Evolutionary conservation across 2,113 vertebrate species (phyloP).

Genomic region (Recurvirostra avosetta): DNA sequence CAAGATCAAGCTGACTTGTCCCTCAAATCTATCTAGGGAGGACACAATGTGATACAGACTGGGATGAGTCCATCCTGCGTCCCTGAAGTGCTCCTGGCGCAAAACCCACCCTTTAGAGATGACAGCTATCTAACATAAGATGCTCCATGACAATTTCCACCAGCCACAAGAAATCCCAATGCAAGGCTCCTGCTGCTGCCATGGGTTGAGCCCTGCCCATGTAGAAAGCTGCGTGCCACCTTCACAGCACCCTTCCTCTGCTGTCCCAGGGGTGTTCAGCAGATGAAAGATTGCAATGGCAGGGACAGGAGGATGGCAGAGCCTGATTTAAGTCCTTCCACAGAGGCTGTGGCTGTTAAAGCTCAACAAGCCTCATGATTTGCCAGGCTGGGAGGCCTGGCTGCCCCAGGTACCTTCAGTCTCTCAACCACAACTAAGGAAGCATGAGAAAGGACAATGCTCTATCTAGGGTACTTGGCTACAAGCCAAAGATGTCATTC

Average conservation of each 20-base stretch:
- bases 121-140: background rate
- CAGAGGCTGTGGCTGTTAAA: background rate
- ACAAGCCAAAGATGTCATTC: background rate
- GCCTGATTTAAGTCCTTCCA: background rate
- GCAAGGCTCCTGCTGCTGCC: background rate
- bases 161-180: background rate
- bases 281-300: background rate
- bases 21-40: background rate
- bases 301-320: background rate
- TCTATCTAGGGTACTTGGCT: background rate
- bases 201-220: background rate
- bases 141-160: background rate
- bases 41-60: background rate
- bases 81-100: background rate
- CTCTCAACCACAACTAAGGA: background rate
- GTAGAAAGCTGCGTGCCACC: background rate
- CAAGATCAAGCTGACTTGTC: background rate
- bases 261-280: background rate
- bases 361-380: background rate
- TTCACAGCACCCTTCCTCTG: background rate
- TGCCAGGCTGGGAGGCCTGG: background rate
- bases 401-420: background rate
- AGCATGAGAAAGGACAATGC: background rate
- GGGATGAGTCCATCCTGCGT: background rate
- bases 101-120: background rate